Percentiles rank a stretch among this genome's conserved stretches.
Evolutionary conservation across 2,888 invertebrate genomes (phyloP).

Genomic region (Hipparchia sbordonii): DNA sequence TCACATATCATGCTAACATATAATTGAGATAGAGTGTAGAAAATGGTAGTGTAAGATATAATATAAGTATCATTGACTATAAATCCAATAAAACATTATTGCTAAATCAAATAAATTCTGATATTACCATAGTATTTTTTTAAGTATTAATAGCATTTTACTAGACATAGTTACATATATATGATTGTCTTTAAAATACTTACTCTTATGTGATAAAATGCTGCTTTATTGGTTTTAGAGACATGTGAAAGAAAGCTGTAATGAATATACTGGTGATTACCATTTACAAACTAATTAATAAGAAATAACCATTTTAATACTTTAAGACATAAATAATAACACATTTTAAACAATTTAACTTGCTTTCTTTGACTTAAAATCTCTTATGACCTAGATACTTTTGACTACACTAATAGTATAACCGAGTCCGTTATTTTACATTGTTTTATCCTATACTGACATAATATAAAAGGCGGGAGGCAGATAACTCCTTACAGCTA

Average conservation of each 20-base stretch:
- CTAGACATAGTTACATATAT: constrained; percentile 5
- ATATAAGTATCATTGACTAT: constrained; percentile 51
- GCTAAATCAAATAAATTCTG: constrained; percentile 28
- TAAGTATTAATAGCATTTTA: constrained; percentile 8
- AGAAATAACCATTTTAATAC: constrained; percentile 84
- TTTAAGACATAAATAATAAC: constrained; percentile 84
- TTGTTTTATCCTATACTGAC: constrained; percentile 75
- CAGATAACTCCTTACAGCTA: constrained; percentile 79
- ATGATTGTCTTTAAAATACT: constrained; percentile 17
- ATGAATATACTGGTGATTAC: constrained; percentile 73
- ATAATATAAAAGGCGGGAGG: constrained; percentile 82
- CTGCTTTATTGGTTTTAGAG: constrained; percentile 73
- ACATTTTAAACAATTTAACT: constrained; percentile 83
- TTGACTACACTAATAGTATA: constrained; percentile 82
- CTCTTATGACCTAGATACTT: constrained; percentile 72
- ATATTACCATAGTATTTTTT: constrained; percentile 29
- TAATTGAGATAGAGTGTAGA: constrained; percentile 77
- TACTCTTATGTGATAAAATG: constrained; percentile 26
- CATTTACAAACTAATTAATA: constrained; percentile 83
- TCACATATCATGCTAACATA: constrained; percentile 28
- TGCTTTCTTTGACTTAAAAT: constrained; percentile 82
- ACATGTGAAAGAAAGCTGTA: constrained; percentile 59
- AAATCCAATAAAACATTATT: constrained; percentile 74
- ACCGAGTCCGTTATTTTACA: constrained; percentile 79
- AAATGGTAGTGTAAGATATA: constrained; percentile 54